Percentiles rank a stretch among this genome's conserved stretches.
Conservation (phyloP, 2,797 vertebrate genomes). For the Denticeps clupeoides region DNA sequence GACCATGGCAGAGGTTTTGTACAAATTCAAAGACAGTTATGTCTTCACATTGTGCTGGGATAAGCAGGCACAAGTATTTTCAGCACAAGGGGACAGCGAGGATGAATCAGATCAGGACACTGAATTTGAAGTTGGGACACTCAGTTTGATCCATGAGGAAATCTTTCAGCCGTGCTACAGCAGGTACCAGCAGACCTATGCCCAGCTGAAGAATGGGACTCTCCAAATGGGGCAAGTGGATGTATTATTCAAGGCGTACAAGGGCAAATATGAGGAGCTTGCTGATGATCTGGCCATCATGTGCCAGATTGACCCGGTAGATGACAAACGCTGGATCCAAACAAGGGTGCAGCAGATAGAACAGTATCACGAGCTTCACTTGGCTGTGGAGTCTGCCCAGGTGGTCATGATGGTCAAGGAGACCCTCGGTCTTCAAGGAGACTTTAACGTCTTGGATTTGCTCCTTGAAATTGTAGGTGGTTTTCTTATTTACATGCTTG, state of each 20-base stretch:
- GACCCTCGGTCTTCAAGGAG: slow-evolving; percentile 64
- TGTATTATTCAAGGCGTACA: slow-evolving; percentile 56
- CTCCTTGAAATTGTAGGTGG: slow-evolving; percentile 66
- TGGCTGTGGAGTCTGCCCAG: slow-evolving; percentile 66
- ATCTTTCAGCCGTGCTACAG: slow-evolving; percentile 52
- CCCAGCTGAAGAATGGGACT: slow-evolving; percentile 54
- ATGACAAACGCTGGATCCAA: slow-evolving; percentile 57
- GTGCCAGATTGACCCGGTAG: slow-evolving; percentile 33
- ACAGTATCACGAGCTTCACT: slow-evolving; percentile 80
- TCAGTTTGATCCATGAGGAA: not conserved
- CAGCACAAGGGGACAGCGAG: not conserved
- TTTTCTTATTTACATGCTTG: not conserved
- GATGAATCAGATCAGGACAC: rapidly evolving
- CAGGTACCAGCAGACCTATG: slow-evolving; percentile 48
- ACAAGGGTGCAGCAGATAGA: slow-evolving; percentile 69
- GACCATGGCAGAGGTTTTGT: slow-evolving; percentile 44
- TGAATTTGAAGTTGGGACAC: not conserved
- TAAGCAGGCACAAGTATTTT: slow-evolving; percentile 34
- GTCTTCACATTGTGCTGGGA: slow-evolving; percentile 72
- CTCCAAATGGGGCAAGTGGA: slow-evolving; percentile 65
- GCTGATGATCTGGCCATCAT: slow-evolving; percentile 55
- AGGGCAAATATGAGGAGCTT: slow-evolving; percentile 56
- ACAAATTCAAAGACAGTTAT: slow-evolving; percentile 56
- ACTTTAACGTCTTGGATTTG: slow-evolving; percentile 69
- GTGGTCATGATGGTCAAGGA: slow-evolving; percentile 66